Base-by-base conservation (phyloP, 2,797 vertebrate species). In the Lagothrix lagotricha region DNA sequence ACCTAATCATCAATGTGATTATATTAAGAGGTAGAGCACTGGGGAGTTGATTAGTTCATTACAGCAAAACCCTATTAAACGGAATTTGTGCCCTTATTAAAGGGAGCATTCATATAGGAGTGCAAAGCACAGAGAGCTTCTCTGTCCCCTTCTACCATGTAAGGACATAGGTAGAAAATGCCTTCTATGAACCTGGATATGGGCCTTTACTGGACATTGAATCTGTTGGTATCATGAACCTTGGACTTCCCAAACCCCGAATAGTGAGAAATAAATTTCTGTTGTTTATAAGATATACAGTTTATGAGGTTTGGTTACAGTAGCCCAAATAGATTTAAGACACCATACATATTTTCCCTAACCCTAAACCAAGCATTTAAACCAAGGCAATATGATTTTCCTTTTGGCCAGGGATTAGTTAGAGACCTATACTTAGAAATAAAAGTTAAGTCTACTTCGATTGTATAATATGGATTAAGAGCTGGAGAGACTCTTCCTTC, bases 41-140 rank as follows among this genome's bases (percentile, higher is more conserved):
- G 39, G 10, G 17, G 15, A 70, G 76, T 22, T 36, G 39, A 46
- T 46, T 44, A 12, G 20, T n/a, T 73, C 8, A 61, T 75, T 15
- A 48, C 24, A n/a, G 5, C 17, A 41, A 26, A 75, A 7, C 11
- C 28, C 36, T 61, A 26, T 11, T 48, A 24, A 70, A 44, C 54
- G 50, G 36, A 54, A 86, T 54, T 20, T 36, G 9, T 57, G 20
- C 7, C 36, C 7, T 58, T 73, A 11, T 64, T 13, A 36, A 72
- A n/a, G n/a, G 1, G 4, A 0, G 2, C 1, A 33, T 2, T 52
- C 28, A 28, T 1, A 4, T 26, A 75, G 30, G 12, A 17, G 14
- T 12, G 36, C 0, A 46, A 12, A 6, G 17, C 7, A 44, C 17
- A 58, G 50, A 48, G 15, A 64, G 0, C 10, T n/a, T 44, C 13